Base-by-base conservation (phyloP, 2,888 invertebrate species). In the Cataglyphis livida region DNA sequence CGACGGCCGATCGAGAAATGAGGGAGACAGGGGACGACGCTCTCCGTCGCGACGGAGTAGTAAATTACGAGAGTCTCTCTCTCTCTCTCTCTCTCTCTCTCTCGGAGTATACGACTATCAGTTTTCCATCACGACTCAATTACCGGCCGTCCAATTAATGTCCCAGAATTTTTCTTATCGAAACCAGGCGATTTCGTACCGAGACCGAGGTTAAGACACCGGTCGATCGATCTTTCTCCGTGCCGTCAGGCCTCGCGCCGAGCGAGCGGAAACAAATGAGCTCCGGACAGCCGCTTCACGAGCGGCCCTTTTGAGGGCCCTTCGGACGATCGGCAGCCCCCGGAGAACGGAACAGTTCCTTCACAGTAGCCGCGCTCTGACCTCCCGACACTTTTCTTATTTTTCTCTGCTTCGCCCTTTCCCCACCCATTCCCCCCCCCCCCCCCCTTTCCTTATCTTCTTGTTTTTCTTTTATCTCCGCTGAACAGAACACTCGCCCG, bases 181-280 rank as follows among this genome's bases (percentile, higher is more conserved):
- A 90, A 87, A 85, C 81, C 83, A 79, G 81, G 68, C 35, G 90
- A 84, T 83, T 84, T 85, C 51, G 70, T 73, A 83, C 68, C 66
- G 84, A 85, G 86, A 76, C 66, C 59, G 74, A 87, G 91, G 91
- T 91, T 90, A 91, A 91, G 91, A 88, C 90, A 89, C 88, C 88
- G 90, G 85, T 83, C 90, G 86, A 90, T 90, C 90, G 90, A 90
- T 90, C 90, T 90, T 90, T 85, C 89, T 85, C 32, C 32, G 25
- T 84, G 85, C 82, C 41, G 84, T 84, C 89, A 84, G 82, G 9
- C 57, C 38, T 54, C 44, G 70, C 73, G 70, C 48, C 78, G 70
- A 70, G 84, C 87, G 91, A 70, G 84, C 86, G 91, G 90, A 93
- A 93, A 94, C 92, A 94, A 93, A 94, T 94, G 93, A 93, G 93